phyloP scores from a whole-genome alignment of 1,140 invertebrate genomes.

The Myzus persicae region DNA sequence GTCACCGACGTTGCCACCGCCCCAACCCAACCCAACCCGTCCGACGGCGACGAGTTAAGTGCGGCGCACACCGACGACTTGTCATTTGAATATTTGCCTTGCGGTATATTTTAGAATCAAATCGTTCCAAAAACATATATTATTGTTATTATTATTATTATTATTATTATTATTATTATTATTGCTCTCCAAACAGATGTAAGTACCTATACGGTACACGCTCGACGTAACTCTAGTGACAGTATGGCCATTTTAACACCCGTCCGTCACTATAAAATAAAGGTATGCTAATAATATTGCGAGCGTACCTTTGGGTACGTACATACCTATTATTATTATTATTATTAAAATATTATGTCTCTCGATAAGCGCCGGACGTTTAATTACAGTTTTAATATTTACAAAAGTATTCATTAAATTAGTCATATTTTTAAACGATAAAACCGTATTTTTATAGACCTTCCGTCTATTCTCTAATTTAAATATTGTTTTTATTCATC shows the following conservation, averaged over 20 bases:
- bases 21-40: too few species aligned
- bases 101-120: neutral
- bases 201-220: neutral
- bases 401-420: neutral
- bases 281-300: neutral
- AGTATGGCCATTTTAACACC: neutral
- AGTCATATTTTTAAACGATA: neutral
- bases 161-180: too few species aligned
- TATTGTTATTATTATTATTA: too few species aligned
- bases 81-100: neutral
- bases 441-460: neutral
- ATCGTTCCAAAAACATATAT: neutral
- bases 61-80: neutral
- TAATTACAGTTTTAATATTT: neutral
- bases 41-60: neutral
- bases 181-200: neutral
- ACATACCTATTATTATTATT: too few species aligned
- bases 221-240: neutral
- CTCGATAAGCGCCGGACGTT: neutral
- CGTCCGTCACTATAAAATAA: neutral
- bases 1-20: neutral
- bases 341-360: neutral
- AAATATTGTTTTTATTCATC: constrained; percentile 7
- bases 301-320: neutral
- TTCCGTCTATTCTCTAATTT: neutral